Evolutionary conservation across 1,140 invertebrate genomes (phyloP), one percentile per base, ranked within the genome.

Genomic region (Megalopta genalis): DNA sequence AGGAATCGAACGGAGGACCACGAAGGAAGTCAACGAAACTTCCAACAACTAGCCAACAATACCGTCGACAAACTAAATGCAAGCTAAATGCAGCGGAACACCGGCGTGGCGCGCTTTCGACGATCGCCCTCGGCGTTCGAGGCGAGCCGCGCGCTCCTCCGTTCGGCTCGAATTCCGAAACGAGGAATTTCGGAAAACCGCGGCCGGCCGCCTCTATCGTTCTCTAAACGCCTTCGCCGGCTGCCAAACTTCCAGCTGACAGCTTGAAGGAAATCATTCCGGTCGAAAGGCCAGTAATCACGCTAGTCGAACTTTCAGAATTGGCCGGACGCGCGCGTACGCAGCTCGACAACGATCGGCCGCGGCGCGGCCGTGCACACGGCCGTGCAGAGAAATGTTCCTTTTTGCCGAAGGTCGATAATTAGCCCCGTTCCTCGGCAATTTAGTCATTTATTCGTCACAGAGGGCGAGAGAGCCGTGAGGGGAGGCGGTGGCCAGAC

Each of bases 21-120:
- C 82, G 82, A 85, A 85, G 78, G 82, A 85, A 84, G 68, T 74
- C 77, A 78, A 62, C 69, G 72, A 73, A 80, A 83, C 83, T 77
- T n/a, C n/a, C n/a, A n/a, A n/a, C n/a, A n/a, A n/a, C 73, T 82
- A 85, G 84, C 83, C 84, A 85, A 85, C 84, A 82, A 84, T 73
- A 81, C 71, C 70, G 77, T 67, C 70, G 71, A 73, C 77, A 62
- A 79, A 67, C 77, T 67, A 73, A 79, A 67, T 73, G 52, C 62
- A 73, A n/a, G n/a, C 77, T 63, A 79, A 79, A 79, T n/a, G n/a
- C 65, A 79, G 62, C 71, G 71, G 71, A 79, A 79, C 70, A 64
- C 69, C 68, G 76, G 23, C 59, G 62, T 77, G 68, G 60, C 75
- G 67, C 59, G 63, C 57, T 78, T 64, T 72, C 76, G 69, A 72